Percentiles rank a stretch among this genome's conserved stretches.
phyloP scores from a whole-genome alignment of 2,888 invertebrate genomes.

The Rhamnusium bicolor region DNA sequence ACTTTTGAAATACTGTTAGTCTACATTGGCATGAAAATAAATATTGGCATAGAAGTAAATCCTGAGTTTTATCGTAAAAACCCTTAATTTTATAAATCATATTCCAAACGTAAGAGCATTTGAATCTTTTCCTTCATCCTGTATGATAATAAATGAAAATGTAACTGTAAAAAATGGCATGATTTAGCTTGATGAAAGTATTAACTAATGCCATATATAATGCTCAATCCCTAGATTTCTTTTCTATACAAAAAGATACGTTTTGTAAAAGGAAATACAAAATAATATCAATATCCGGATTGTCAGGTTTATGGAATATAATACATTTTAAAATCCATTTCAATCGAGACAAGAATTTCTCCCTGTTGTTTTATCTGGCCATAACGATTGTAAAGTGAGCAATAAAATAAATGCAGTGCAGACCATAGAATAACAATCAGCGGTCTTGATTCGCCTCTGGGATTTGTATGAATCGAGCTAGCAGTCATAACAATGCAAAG shows the following conservation, averaged over 20 bases:
- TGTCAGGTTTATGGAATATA: slow-evolving; percentile 49
- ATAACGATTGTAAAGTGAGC: slow-evolving; percentile 61
- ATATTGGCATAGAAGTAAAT: no score
- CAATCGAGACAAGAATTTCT: slow-evolving; percentile 40
- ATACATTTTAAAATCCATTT: slow-evolving; percentile 54
- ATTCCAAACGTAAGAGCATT: no score
- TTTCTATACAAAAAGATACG: background rate
- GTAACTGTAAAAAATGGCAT: no score
- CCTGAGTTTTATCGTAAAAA: no score
- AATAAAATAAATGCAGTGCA: slow-evolving; percentile 62
- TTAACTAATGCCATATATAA: background rate
- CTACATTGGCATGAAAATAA: no score
- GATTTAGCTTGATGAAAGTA: background rate
- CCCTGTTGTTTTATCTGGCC: slow-evolving; percentile 58
- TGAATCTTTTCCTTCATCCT: no score
- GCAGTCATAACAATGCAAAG: slow-evolving; percentile 42
- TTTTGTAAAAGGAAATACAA: background rate
- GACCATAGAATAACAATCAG: slow-evolving; percentile 63
- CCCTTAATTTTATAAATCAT: no score
- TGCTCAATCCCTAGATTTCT: background rate
- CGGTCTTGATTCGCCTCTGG: slow-evolving; percentile 46
- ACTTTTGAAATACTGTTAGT: no score
- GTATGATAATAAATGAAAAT: no score
- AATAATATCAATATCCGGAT: slow-evolving; percentile 37
- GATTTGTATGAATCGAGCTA: slow-evolving; percentile 41